A percentile compares a stretch with the other conserved stretches of the same genome.
phyloP scores from a whole-genome alignment of 1,140 invertebrate genomes.

The Drosophila lowei region DNA sequence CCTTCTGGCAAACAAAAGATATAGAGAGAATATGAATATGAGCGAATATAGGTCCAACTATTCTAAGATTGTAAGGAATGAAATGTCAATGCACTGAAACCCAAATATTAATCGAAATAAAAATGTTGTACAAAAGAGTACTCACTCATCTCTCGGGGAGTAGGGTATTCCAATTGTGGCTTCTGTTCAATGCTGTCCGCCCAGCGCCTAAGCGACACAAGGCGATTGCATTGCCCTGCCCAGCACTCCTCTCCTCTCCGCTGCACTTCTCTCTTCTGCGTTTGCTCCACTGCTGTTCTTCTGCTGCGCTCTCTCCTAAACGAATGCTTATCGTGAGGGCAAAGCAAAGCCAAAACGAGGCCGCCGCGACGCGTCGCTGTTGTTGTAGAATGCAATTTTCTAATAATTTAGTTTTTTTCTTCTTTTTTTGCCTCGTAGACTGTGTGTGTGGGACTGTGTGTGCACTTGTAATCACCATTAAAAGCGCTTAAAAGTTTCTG shows the following conservation, averaged over 20 bases:
- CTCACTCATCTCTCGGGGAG: too few relatives aligned
- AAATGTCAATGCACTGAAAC: too few relatives aligned
- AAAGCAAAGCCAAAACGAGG: constrained; percentile 72
- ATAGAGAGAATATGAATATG: not conserved
- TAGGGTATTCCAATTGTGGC: constrained; percentile 2
- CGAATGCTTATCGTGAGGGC: constrained; percentile 71
- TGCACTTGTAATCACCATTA: constrained; percentile 77
- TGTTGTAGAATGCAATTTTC: constrained; percentile 73
- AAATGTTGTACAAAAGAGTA: too few relatives aligned
- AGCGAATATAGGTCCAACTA: constrained; percentile 40
- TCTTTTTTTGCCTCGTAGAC: constrained; percentile 26
- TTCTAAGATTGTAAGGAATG: not conserved
- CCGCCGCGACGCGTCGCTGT: constrained; percentile 47
- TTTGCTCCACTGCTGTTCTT: constrained; percentile 21
- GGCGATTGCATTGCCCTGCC: constrained; percentile 21
- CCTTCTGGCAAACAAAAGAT: not conserved
- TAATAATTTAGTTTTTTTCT: constrained; percentile 58
- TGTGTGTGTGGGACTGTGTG: constrained; percentile 14
- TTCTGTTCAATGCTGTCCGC: constrained; percentile 33
- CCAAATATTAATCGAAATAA: too few relatives aligned
- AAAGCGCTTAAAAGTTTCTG: constrained; percentile 68
- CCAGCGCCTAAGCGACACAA: constrained; percentile 22
- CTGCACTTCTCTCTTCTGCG: constrained; percentile 7
- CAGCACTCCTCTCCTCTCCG: not conserved
- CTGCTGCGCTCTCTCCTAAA: constrained; percentile 9